Base-by-base conservation (phyloP, 2,888 invertebrate species). In the Tupiocoris notatus region DNA sequence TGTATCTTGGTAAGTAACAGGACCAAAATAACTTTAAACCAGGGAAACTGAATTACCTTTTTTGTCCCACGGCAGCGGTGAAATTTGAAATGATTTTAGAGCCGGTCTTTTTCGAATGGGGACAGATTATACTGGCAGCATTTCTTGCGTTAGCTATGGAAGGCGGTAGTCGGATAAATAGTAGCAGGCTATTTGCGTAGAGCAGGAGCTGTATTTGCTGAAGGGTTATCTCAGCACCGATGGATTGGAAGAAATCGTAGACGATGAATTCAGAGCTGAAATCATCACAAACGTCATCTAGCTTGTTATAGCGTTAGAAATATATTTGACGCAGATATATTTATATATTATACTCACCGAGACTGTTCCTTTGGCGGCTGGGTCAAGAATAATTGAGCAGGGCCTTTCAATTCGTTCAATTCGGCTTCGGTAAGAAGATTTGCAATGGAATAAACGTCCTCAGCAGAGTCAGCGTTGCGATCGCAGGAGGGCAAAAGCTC, bases 401-500 rank as follows among this genome's bases (percentile, higher is more conserved):
- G 21, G 23, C 39, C 56, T 64, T 20, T 70, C 6, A 77, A 59
- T 2, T 77, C 68, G n/a, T 63, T 62, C 23, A 68, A 59, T 68
- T 78, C 78, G 2, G 12, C 58, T 12, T 63, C 18, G 16, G 58
- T 59, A 16, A 78, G 54, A 1, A 78, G 68, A 64, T 65, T 58
- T 18, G 68, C 17, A 3, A 77, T 6, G 18, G 39, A 9, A 23
- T 78, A 78, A 7, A 78, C 56, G 0, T 75, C 70, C 23, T 21
- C 25, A 16, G 24, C 24, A 2, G 39, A 54, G 17, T 17, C 17
- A 23, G 78, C 75, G 6, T 70, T 39, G n/a, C 78, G 22, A 54
- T 78, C 70, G 22, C 77, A 78, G n/a, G 70, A 56, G 0, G 78
- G 78, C 24, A 78, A 21, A 20, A 78, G 54, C 23, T 73, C 17